A percentile compares a stretch with the other conserved stretches of the same genome.
Conservation (phyloP, 2,113 vertebrate genomes). For the Procavia capensis region DNA sequence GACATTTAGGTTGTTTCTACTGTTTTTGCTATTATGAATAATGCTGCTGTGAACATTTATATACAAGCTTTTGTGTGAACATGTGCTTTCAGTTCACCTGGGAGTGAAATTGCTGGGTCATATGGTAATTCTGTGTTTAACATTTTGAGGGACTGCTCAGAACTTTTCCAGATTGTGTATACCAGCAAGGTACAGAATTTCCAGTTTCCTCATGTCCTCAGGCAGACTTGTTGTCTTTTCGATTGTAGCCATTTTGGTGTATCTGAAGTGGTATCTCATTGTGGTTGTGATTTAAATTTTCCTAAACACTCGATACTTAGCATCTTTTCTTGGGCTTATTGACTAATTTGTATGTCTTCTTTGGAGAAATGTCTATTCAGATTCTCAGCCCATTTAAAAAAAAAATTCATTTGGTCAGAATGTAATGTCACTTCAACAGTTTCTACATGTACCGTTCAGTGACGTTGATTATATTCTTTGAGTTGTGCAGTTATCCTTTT, state of each 20-base stretch:
- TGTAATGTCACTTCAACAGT: no score
- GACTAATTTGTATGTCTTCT: not conserved
- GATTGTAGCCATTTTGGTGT: not conserved
- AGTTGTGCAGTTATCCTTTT: no score
- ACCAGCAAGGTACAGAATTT: not conserved
- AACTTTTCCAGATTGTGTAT: not conserved
- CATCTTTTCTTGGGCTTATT: not conserved
- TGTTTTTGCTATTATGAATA: not conserved
- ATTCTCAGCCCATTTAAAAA: constrained; percentile 4
- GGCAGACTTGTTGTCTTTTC: not conserved
- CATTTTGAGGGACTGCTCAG: not conserved
- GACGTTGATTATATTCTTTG: no score
- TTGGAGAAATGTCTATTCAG: not conserved
- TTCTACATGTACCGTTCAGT: no score
- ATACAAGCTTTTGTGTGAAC: not conserved
- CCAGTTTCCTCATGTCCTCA: not conserved
- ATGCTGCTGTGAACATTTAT: not conserved
- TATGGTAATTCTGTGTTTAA: not conserved
- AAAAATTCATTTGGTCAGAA: no score
- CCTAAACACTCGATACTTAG: no score
- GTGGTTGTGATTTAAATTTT: not conserved
- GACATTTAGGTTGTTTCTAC: not conserved
- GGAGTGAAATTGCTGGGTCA: not conserved
- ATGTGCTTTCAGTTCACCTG: not conserved
- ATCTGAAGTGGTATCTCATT: not conserved